phyloP scores from a whole-genome alignment of 2,797 vertebrate genomes.

The Myoxocephalus aenaeus region DNA sequence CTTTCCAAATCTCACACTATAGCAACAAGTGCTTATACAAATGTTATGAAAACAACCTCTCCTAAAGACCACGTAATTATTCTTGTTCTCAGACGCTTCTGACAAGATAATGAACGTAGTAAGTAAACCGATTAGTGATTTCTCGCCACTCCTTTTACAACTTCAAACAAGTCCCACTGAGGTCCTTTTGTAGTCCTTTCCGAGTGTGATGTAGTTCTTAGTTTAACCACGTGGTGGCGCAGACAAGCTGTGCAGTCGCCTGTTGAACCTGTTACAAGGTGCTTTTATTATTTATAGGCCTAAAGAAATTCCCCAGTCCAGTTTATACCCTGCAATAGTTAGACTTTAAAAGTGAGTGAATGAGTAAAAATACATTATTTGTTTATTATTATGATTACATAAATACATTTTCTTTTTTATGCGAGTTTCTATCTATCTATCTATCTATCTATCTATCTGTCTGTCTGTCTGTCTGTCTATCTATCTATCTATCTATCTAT shows the following conservation, averaged over 20 bases:
- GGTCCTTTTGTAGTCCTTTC: not conserved
- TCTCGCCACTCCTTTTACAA: not conserved
- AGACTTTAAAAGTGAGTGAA: not conserved
- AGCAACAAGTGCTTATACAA: not conserved
- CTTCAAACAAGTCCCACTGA: not conserved
- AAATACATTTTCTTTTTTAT: too few species aligned
- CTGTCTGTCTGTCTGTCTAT: too few species aligned
- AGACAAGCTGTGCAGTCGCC: not conserved
- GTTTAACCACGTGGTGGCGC: slow-evolving; percentile 24
- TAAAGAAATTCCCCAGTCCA: not conserved
- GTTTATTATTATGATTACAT: not conserved
- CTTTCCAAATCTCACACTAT: too few species aligned
- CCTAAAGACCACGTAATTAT: not conserved
- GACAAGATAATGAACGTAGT: not conserved
- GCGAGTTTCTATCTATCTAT: too few species aligned
- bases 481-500: too few species aligned
- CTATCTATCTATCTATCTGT: too few species aligned
- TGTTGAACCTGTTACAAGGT: not conserved
- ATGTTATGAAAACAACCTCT: not conserved
- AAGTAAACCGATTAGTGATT: not conserved
- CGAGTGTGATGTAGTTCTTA: not conserved
- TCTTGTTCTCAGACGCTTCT: not conserved
- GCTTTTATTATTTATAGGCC: not conserved
- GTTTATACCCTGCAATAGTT: not conserved
- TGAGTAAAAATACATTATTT: not conserved